Percentiles rank a stretch among this genome's conserved stretches.
phyloP scores from a whole-genome alignment of 2,113 vertebrate species.

The Illadopsis cleaveri region DNA sequence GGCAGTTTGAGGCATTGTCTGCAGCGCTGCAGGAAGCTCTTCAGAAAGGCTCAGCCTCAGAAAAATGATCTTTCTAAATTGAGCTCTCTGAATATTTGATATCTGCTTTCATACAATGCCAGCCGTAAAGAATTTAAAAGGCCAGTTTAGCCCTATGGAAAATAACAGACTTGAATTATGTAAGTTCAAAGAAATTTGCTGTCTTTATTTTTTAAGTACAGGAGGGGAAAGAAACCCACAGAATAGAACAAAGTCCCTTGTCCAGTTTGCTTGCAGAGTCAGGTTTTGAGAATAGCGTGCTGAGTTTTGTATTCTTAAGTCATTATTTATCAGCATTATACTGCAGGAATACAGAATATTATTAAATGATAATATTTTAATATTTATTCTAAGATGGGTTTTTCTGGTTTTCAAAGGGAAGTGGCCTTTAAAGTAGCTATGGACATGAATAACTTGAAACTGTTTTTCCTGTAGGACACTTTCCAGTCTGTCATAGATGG shows the following conservation, averaged over 20 bases:
- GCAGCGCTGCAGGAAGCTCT: slow-evolving; percentile 3
- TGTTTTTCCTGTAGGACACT: neutral
- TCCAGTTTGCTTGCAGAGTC: neutral
- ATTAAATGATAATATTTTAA: neutral
- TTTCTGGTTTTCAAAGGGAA: neutral
- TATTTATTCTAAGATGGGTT: neutral
- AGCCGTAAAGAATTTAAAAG: slow-evolving; percentile 44
- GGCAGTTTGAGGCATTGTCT: neutral
- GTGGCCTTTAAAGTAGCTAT: neutral
- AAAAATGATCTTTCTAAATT: slow-evolving; percentile 46
- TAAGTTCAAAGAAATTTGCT: neutral
- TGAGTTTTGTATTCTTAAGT: neutral
- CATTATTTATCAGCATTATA: neutral
- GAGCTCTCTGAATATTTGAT: slow-evolving; percentile 50
- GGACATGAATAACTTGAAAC: neutral
- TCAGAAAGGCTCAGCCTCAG: slow-evolving; percentile 25
- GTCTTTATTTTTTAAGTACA: neutral
- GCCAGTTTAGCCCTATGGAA: slow-evolving; percentile 16
- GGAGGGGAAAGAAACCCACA: neutral
- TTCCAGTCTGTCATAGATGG: neutral
- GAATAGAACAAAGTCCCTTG: neutral
- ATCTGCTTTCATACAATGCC: slow-evolving; percentile 52
- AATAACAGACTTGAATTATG: neutral
- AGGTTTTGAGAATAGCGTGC: neutral
- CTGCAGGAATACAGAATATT: neutral